Evolutionary conservation across 2,888 invertebrate species (phyloP).

Genomic region (Clanis bilineata): DNA sequence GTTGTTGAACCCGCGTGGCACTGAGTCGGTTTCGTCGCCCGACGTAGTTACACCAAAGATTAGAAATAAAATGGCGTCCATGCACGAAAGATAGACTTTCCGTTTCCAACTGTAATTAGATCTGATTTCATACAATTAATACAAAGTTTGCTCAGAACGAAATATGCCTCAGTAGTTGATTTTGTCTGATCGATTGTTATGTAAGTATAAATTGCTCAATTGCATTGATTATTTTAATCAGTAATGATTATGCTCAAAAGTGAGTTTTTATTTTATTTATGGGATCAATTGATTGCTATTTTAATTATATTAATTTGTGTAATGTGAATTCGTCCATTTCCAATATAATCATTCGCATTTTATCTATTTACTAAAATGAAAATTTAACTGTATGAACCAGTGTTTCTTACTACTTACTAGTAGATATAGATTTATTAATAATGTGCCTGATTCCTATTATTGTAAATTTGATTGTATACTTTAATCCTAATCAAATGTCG

Average conservation of each 20-base stretch:
- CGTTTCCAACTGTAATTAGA: conserved; percentile 26
- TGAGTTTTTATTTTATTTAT: conserved; percentile 68
- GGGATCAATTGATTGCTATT: conserved; percentile 60
- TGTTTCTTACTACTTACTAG: conserved; percentile 60
- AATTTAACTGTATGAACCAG: conserved; percentile 48
- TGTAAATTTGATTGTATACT: conserved; percentile 76
- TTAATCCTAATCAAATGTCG: conserved; percentile 78
- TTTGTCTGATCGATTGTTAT: conserved; percentile 52
- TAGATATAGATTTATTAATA: conserved; percentile 55
- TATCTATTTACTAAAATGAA: conserved; percentile 31
- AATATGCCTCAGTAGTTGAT: conserved; percentile 59
- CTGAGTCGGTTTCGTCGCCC: conserved; percentile 25
- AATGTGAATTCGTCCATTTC: conserved; percentile 62
- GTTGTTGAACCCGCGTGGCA: conserved; percentile 9
- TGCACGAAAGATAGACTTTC: conserved; percentile 7
- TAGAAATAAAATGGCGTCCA: conserved; percentile 62
- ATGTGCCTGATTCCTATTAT: conserved; percentile 82
- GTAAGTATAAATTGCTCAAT: conserved; percentile 71
- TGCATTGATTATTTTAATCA: conserved; percentile 64
- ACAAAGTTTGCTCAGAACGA: conserved; percentile 58
- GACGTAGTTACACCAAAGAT: conserved; percentile 76
- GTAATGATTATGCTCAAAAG: conserved; percentile 74
- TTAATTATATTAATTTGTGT: conserved; percentile 48
- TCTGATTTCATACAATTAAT: conserved; percentile 42
- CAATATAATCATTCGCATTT: conserved; percentile 30